Conservation (phyloP, 2,797 vertebrate genomes). For the Megalops cyprinoides region DNA sequence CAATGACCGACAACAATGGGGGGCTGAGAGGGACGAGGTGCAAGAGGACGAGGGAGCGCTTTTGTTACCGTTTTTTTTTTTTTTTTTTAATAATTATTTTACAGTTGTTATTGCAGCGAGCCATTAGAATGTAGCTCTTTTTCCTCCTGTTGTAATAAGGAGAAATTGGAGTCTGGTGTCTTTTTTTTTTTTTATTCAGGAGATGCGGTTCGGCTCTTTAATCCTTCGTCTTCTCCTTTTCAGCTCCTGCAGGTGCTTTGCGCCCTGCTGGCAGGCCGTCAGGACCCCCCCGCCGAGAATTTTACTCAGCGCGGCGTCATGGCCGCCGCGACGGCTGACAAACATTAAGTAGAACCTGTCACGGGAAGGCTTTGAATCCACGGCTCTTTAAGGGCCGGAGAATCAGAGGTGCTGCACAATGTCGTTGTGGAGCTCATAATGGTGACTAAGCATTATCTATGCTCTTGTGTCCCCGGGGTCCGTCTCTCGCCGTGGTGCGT, state of each 20-base stretch:
- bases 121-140: constrained; percentile 71
- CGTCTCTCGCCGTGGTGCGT: constrained; percentile 60
- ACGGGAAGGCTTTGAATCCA: constrained; percentile 65
- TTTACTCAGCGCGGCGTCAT: constrained; percentile 84
- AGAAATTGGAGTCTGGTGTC: constrained; percentile 71
- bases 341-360: constrained; percentile 82
- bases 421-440: constrained; percentile 60
- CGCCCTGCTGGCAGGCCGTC: constrained; percentile 77
- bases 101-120: constrained; percentile 45
- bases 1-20: constrained; percentile 64
- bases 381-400: not conserved
- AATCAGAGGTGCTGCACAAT: constrained; percentile 15
- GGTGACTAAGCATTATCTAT: constrained; percentile 69
- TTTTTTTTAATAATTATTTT: constrained; percentile 51
- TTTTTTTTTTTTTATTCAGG: constrained; percentile 61
- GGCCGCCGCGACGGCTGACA: constrained; percentile 76
- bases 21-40: constrained; percentile 53
- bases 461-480: constrained; percentile 56
- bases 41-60: constrained; percentile 30
- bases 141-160: constrained; percentile 68
- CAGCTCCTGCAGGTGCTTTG: constrained; percentile 67
- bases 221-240: constrained; percentile 80
- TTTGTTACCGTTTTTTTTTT: constrained; percentile 41
- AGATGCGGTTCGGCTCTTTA: constrained; percentile 69
- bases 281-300: constrained; percentile 79